Base-by-base conservation (phyloP, 2,888 invertebrate genomes). In the Digitonthophagus gazella region DNA sequence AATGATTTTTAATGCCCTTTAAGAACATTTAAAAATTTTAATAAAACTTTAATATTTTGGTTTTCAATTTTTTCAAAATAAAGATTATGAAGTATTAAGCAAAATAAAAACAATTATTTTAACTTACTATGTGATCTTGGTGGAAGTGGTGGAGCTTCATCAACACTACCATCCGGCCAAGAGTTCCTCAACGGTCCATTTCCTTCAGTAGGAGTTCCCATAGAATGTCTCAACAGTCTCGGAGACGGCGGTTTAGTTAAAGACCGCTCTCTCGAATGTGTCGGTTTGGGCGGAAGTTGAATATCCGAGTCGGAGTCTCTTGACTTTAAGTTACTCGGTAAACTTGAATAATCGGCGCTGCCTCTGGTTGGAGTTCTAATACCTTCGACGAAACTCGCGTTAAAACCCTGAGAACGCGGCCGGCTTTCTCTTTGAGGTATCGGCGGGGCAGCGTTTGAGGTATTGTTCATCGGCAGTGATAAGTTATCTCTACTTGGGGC, bases 71-170 rank as follows among this genome's bases (percentile, higher is more conserved):
- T n/a, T n/a, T n/a, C n/a, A n/a, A n/a, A n/a, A n/a, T n/a, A n/a
- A n/a, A n/a, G n/a, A n/a, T n/a, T n/a, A n/a, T n/a, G n/a, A n/a
- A n/a, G n/a, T n/a, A n/a, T n/a, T n/a, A n/a, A n/a, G n/a, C n/a
- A 16, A 14, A 58, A 58, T 18, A 16, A 61, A n/a, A n/a, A n/a
- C n/a, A n/a, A n/a, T n/a, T n/a, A n/a, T n/a, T n/a, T n/a, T 57
- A 58, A 64, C 71, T 64, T 80, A 90, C 90, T 90, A 73, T 91
- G 90, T 4, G 93, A 92, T 71, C 94, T 84, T 0, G 94, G 94
- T 2, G 94, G 94, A 68, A 94, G 79, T 0, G 94, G 94, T 15
- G 93, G 93, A 0, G 93, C 93, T 74, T 89, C 89, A 68, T 87
- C 83, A 83, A 83, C 85, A 83, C 0, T 85, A 83, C 11, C 85